These are phyloP conservation scores for Caiman crocodilus DNA, from an alignment of 2,797 vertebrate species.

Conservation along the genomic window DNA sequence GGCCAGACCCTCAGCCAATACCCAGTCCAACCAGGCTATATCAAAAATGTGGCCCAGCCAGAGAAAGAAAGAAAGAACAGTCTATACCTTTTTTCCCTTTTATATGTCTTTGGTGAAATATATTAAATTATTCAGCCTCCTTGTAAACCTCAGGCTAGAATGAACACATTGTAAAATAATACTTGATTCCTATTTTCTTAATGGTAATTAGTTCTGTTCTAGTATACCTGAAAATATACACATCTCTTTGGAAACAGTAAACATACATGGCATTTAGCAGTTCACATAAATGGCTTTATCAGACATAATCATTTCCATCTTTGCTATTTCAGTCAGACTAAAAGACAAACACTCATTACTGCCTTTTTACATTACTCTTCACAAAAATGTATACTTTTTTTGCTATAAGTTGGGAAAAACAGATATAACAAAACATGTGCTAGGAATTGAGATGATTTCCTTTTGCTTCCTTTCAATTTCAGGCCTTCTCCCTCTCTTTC, in stretches of 20 bases:
- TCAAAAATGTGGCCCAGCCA: too few species aligned
- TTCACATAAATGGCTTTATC: background rate
- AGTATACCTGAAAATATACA: background rate
- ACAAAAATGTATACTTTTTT: background rate
- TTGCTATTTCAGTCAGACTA: background rate
- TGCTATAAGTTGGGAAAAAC: background rate
- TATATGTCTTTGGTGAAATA: background rate
- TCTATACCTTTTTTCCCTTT: background rate
- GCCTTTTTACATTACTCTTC: background rate
- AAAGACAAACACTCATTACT: slow-evolving; percentile 1
- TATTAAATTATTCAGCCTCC: background rate
- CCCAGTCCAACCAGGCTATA: too few species aligned
- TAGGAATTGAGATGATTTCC: background rate
- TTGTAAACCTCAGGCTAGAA: background rate
- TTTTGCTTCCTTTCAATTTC: background rate
- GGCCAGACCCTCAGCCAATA: too few species aligned
- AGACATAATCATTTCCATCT: background rate
- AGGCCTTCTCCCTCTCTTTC: background rate
- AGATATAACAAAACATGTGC: accelerated
- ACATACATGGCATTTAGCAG: background rate
- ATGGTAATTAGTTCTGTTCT: background rate
- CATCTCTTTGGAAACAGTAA: accelerated
- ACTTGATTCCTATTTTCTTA: background rate
- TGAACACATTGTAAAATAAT: background rate
- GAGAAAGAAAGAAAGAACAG: background rate